phyloP scores from a whole-genome alignment of 2,797 vertebrate species.

The Synaphobranchus kaupii region DNA sequence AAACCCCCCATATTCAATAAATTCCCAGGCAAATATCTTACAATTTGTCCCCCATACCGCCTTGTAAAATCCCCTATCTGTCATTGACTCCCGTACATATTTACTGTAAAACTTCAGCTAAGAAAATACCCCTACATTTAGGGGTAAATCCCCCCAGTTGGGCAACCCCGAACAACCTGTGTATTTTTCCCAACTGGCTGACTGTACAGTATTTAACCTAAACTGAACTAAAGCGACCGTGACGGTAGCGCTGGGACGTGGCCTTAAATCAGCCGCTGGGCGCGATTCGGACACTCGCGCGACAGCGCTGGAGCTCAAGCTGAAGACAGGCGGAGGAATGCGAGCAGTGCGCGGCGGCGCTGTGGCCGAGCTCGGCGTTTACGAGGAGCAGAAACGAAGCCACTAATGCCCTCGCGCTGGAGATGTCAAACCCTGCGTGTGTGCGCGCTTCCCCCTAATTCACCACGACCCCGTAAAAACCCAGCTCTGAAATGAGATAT shows the following conservation, averaged over 20 bases:
- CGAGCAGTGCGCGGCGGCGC: constrained; percentile 23
- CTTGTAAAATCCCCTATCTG: too few relatives aligned
- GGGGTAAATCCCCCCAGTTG: too few relatives aligned
- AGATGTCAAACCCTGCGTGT: too few relatives aligned
- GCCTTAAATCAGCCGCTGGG: constrained; percentile 38
- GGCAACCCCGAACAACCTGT: constrained; percentile 21
- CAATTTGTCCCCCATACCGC: too few relatives aligned
- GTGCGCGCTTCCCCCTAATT: constrained; percentile 39
- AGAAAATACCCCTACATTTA: too few relatives aligned
- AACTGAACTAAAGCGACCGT: constrained; percentile 36
- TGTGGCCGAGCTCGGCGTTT: constrained; percentile 23
- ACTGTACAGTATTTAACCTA: constrained; percentile 26
- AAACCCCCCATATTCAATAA: too few relatives aligned
- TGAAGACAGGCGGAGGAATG: constrained; percentile 29
- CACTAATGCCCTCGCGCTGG: not conserved
- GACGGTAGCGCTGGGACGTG: not conserved
- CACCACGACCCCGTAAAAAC: constrained; percentile 46
- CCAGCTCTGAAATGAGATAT: constrained; percentile 27
- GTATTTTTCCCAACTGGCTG: constrained; percentile 30
- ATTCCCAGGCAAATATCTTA: not conserved
- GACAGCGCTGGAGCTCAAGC: not conserved
- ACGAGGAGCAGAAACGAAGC: not conserved
- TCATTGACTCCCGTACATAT: too few relatives aligned
- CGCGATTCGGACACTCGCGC: not conserved
- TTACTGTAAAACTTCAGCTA: too few relatives aligned